phyloP scores from a whole-genome alignment of 1,140 invertebrate species.

The Caenorhabditis latens region DNA sequence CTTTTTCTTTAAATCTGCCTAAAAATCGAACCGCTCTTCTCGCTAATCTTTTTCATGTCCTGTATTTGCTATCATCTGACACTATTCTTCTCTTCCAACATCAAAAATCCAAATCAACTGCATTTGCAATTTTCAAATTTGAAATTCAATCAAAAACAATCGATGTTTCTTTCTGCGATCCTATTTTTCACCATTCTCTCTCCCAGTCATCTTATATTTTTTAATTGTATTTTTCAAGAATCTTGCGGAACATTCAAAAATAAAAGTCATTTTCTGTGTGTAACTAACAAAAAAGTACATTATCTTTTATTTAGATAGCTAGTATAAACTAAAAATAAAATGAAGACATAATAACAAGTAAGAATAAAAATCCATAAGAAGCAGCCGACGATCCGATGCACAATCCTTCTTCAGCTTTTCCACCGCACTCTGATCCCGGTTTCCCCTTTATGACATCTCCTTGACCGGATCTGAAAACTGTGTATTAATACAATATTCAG shows the following conservation, averaged over 20 bases:
- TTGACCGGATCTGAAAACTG: background rate
- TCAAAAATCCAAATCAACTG: background rate
- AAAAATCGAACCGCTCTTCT: background rate
- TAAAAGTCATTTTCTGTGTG: too few relatives aligned
- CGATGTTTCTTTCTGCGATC: conserved; percentile 34
- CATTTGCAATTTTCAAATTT: conserved; percentile 1
- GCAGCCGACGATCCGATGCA: background rate
- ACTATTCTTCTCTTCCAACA: background rate
- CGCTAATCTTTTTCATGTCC: background rate
- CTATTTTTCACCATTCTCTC: background rate
- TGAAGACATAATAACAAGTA: background rate
- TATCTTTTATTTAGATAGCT: background rate
- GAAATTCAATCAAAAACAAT: background rate
- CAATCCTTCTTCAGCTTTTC: background rate
- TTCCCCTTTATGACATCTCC: background rate
- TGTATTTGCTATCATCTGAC: background rate
- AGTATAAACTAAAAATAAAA: background rate
- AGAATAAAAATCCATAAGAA: background rate
- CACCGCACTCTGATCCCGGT: background rate
- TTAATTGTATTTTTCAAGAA: background rate
- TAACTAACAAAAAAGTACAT: too few relatives aligned
- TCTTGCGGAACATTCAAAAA: too few relatives aligned
- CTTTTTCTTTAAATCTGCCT: background rate
- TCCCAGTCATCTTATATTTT: background rate
- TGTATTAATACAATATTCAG: too few relatives aligned